Base-by-base conservation (phyloP, 2,113 vertebrate species). In the Petromus typicus region DNA sequence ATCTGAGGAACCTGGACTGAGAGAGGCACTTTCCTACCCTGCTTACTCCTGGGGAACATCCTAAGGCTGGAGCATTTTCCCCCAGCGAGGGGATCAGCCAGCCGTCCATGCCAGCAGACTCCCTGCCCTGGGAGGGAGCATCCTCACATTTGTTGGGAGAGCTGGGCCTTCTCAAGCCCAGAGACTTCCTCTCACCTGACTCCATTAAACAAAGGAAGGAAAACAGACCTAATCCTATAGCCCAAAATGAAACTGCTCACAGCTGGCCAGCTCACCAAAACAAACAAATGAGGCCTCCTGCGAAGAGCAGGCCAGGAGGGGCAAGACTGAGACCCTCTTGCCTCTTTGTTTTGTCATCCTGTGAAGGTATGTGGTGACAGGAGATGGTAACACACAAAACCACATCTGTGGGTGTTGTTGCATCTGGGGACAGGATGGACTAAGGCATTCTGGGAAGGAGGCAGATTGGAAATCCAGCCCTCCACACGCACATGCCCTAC, bases 241-340 rank as follows among this genome's bases (percentile, higher is more conserved):
- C 80, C 93, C 79, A 64, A 86, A 96, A 48, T 63, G 16, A 94
- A 94, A 80, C 92, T 96, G 37, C 51, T 76, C 14, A n/a, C 91
- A 96, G 95, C 95, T 91, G 86, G 86, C 93, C 57, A 80, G 51
- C 89, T 86, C 89, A 93, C 83, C 84, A 86, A 86, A 94, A 86
- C 89, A 94, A 96, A 94, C 22, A 89, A 94, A 90, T 51, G 37
- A 48, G 56, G 43, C 32, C 69, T 83, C 79, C 84, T n/a, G 8
- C 0, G 1, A 57, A 34, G 88, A 56, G 25, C 45, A 86, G 86
- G 37, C 14, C 14, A 4, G 89, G 57, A 57, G 18, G 51, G 76
- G 81, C 7, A n/a, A 76, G 86, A 51, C 34, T 8, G 30, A 16
- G 73, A 12, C 16, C 37, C 34, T 90, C 61, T 57, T 45, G 67